Base-by-base conservation (phyloP, 2,797 vertebrate genomes). In the Cryptoblepharus egeriae region DNA sequence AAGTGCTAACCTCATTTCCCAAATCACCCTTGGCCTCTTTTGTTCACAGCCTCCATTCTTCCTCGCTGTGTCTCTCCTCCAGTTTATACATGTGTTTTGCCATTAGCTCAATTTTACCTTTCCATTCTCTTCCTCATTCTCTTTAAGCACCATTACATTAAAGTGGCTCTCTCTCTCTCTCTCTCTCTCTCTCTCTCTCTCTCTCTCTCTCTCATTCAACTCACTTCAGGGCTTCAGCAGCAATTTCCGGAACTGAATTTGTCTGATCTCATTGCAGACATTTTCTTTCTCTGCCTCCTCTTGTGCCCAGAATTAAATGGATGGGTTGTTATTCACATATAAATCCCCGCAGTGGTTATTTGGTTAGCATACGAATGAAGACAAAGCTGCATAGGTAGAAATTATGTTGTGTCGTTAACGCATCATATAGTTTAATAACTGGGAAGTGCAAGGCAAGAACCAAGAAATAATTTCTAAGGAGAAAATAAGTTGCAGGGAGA, bases 321-420 rank as follows among this genome's bases (percentile, higher is more conserved):
- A 77, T 64, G 42, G 39, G 68, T 63, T 83, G 69, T 72, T 32
- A 73, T 58, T 73, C 70, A 64, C 35, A n/a, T 73, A 78, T 73
- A 78, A 83, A 73, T 65, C 37, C 37, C 28, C 45, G 75, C 81
- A 77, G 60, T 58, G 10, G 45, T 16, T 78, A 65, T 28, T 72
- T 73, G 75, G 45, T 57, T 73, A 65, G 75, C 69, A 73, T 83
- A 65, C 57, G 75, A 78, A 65, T 71, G 76, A 83, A 73, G 82
- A 67, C 45, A 39, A 61, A 39, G 55, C 12, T 42, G 58, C 13
- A 42, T 26, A n/a, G 45, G 32, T 64, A n/a, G 45, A 65, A 80
- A n/a, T 73, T 52, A 73, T 55, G 18, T 15, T 55, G 24, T 12
- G 32, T 71, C 52, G 60, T 55, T 71, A 64, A 64, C 52, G 32